Evolutionary conservation across 2,888 invertebrate genomes (phyloP), one percentile per base, ranked within the genome.

Genomic region (Troglohyphantes excavatus): DNA sequence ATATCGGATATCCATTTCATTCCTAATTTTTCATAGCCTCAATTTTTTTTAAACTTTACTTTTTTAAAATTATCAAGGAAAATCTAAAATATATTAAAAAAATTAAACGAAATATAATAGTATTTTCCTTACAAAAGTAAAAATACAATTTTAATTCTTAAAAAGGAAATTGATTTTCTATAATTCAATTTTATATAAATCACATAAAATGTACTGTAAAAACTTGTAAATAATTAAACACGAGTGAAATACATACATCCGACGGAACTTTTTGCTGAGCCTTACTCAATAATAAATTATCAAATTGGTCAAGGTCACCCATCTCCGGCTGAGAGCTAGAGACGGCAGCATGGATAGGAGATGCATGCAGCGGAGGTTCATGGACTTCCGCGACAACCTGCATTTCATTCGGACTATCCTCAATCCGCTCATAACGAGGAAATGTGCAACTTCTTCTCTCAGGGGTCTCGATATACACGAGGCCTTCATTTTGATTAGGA

Each of bases 241-340:
- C 39, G 9, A 11, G 0, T 39, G 13, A 39, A 53, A 59, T 53
- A 70, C 26, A 11, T 82, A 82, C 70, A 53, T 72, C 72, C 11
- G 33, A 23, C 13, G 70, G 59, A 23, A 33, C 70, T 29, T 82
- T 61, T 26, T 82, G 39, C n/a, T 82, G 81, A 27, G 59, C 43
- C 46, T 89, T 89, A 29, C 23, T 75, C 7, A 89, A 67, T 0
- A 89, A 21, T 33, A 89, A 29, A 43, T 83, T 76, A 68, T 89
- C 88, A 82, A 89, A 89, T 2, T 76, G 59, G 61, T 89, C 82
- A 27, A 83, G 23, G 27, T 19, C 81, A 39, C 26, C 70, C 21
- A 39, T 43, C 9, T 23, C 67, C 39, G 53, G 68, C n/a, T 89
- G 82, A 61, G 88, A 89, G 67, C 88, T 89, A 2, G 88, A 82